A percentile compares a stretch with the other conserved stretches of the same genome.
Conservation (phyloP, 2,888 invertebrate species). For the Neocrepidodera transversa region DNA sequence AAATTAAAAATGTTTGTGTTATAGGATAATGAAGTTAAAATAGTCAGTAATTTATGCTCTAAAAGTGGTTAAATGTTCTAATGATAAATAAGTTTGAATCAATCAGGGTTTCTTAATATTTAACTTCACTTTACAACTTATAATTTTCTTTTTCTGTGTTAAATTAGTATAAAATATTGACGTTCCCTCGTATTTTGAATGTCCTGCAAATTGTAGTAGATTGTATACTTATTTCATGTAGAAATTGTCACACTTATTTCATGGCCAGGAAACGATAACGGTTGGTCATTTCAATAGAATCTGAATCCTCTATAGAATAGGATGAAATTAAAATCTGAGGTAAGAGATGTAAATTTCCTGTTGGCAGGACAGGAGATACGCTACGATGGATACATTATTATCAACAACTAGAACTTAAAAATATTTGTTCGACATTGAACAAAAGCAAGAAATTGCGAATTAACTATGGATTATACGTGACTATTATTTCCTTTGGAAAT, state of each 20-base stretch:
- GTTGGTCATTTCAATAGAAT: constrained; percentile 28
- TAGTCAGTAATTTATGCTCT: too few relatives aligned
- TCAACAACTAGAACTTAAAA: constrained; percentile 53
- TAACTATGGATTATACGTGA: constrained; percentile 38
- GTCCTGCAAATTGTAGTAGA: constrained; percentile 22
- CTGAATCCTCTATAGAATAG: constrained; percentile 25
- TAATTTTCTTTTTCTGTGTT: too few relatives aligned
- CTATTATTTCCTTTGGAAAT: constrained; percentile 32
- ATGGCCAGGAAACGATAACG: constrained; percentile 31
- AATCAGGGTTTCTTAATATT: too few relatives aligned
- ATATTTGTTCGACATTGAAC: constrained; percentile 38
- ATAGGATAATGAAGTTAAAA: too few relatives aligned
- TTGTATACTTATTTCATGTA: constrained; percentile 30
- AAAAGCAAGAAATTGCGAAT: constrained; percentile 50
- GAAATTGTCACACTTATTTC: constrained; percentile 34
- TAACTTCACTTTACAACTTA: too few relatives aligned
- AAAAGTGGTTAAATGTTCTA: too few relatives aligned
- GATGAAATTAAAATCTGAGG: constrained; percentile 47
- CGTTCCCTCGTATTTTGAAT: constrained; percentile 19
- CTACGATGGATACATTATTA: constrained; percentile 57
- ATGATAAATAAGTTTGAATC: too few relatives aligned
- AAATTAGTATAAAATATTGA: too few relatives aligned
- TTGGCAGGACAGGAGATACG: constrained; percentile 57
- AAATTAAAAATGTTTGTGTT: too few relatives aligned
- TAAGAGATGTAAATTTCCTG: constrained; percentile 58